Base-by-base conservation (phyloP, 2,113 vertebrate genomes). In the Aviceda subcristata region DNA sequence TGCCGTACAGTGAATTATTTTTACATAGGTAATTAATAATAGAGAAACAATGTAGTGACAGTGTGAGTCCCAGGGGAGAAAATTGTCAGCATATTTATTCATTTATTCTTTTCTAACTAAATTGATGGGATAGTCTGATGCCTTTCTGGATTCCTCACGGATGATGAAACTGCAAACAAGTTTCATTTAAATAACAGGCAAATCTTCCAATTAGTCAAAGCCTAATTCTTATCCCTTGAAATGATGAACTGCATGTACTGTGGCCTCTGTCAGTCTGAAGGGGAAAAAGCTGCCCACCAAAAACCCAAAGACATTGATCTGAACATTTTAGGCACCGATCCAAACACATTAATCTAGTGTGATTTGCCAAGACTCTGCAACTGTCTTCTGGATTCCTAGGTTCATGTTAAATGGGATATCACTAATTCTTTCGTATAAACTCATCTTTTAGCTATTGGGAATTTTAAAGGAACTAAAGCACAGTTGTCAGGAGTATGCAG, bases 141-240 rank as follows among this genome's bases (percentile, higher is more conserved):
- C 78, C 88, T 97, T 98, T 96, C 95, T 88, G 94, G 87, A 98
- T 94, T 97, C 93, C 96, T 93, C 96, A 86, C 0, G 22, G 96
- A 97, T 98, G 97, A 97, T 97, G 96, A 97, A 98, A 97, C 92
- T 92, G 96, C 97, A 97, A 97, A 97, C 97, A 97, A 96, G 84
- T 97, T 98, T 97, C 93, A 97, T 98, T 98, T 98, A 98, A 98
- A 98, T 97, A 98, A 97, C 87, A 95, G 94, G 95, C 91, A 96
- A 97, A 96, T 96, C 86, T 97, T 97, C 95, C 97, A 98, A 98
- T 98, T 98, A 98, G 97, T 98, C 96, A 98, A 97, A 98, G 79
- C 85, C 95, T 97, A 94, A 98, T 98, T 96, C 97, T 95, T 82
- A 20, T 67, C 86, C 81, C 96, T 97, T 96, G 92, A 96, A 98